Conservation (phyloP, 2,113 vertebrate genomes). For the Oryctolagus cuniculus region mOryCun1.1 NC_091453.1:73503001-73503500, state of each 20-base stretch:
- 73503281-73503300: slow-evolving; percentile 49
- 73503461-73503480: too few species aligned
- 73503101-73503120: slow-evolving; percentile 40
- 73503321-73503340: slow-evolving; percentile 57
- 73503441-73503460: too few species aligned
- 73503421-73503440: too few species aligned
- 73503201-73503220: slow-evolving; percentile 14
- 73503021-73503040: slow-evolving; percentile 22
- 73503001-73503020: slow-evolving; percentile 41
- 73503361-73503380: neutral
- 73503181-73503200: slow-evolving; percentile 44
- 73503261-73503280: neutral
- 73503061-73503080: neutral
- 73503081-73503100: slow-evolving; percentile 54
- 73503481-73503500: too few species aligned
- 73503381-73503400: too few species aligned
- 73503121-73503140: neutral
- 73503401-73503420: too few species aligned
- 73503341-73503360: slow-evolving; percentile 50
- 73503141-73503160: slow-evolving; percentile 45
- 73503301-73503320: slow-evolving; percentile 19
- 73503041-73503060: slow-evolving; percentile 52
- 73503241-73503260: slow-evolving; percentile 50
- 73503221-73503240: neutral
- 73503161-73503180: neutral